phyloP scores from a whole-genome alignment of 2,797 vertebrate species.

The Xiphorhynchus erythropygius region DNA sequence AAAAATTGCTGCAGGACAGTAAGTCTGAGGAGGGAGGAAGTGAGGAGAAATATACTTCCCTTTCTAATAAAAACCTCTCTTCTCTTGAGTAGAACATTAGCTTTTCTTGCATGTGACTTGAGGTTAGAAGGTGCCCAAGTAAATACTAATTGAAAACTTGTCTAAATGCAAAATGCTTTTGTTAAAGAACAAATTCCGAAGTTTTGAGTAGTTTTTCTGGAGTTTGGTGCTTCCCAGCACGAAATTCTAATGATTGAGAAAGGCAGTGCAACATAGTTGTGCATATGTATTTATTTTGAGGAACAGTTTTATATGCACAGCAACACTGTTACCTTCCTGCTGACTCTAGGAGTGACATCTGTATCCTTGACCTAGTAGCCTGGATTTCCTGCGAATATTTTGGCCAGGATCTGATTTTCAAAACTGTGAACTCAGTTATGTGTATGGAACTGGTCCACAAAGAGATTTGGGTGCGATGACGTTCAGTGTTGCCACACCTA shows the following conservation, averaged over 20 bases:
- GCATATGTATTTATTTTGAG: neutral
- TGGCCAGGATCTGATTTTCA: neutral
- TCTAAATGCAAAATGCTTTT: neutral
- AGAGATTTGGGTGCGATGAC: neutral
- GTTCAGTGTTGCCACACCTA: constrained; percentile 11
- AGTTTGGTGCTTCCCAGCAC: neutral
- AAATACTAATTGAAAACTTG: neutral
- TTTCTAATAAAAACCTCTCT: neutral
- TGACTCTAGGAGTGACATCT: neutral
- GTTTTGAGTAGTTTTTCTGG: neutral
- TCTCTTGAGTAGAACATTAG: neutral
- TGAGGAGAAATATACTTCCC: neutral
- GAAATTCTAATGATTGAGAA: neutral
- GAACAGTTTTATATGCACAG: neutral
- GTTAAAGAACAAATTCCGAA: neutral
- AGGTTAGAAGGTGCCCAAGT: neutral
- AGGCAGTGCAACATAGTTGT: neutral
- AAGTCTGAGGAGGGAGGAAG: neutral
- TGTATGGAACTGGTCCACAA: neutral
- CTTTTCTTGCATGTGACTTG: neutral
- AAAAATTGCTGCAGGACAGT: neutral
- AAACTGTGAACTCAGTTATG: neutral
- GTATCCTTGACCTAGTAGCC: neutral
- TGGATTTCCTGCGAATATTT: neutral
- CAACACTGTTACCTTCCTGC: neutral